Evolutionary conservation across 2,888 invertebrate species (phyloP), one percentile per base, ranked within the genome.

Genomic region (Tolmerus cingulatus): DNA sequence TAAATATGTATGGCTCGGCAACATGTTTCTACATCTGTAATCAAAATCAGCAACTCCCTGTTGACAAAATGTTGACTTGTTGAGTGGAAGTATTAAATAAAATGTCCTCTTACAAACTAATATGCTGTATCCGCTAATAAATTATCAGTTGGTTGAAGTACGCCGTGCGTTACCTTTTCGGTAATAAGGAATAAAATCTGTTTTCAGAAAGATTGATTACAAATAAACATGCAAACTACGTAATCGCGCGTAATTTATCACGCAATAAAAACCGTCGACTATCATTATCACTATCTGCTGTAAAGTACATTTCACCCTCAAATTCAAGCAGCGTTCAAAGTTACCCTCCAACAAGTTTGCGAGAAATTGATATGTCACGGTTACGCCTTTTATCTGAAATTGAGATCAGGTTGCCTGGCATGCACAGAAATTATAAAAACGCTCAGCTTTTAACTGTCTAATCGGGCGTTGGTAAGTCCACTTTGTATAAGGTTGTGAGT

Each of bases 361-460:
- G 79, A 88, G 88, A 88, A 88, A 88, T 88, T 88, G 88, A 88
- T 88, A 88, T 86, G 88, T 88, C 88, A 88, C 87, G 85, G 74
- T 78, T 88, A 85, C 66, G 37, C 76, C 43, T 34, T 74, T 51
- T 87, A 88, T 88, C 88, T 88, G 74, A 87, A 87, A 87, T 88
- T 85, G 85, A 55, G 88, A 88, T 88, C 88, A 84, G 87, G 74
- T 55, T 78, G 78, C 85, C 84, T 77, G 74, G 86, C 88, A 88
- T 88, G 88, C 87, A 87, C 87, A 74, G 34, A 51, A 74, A 87
- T 77, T 85, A 85, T 57, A 74, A 74, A 84, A 85, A 85, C 40
- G 84, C 78, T 85, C 27, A 74, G 37, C 85, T 79, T 23, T 87
- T 85, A 78, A 88, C 85, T 85, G 87, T 37, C 85, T 86, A 86